Evolutionary conservation across 1,140 invertebrate genomes (phyloP), one percentile per base, ranked within the genome.

Genomic region (Notospermus geniculatus): DNA sequence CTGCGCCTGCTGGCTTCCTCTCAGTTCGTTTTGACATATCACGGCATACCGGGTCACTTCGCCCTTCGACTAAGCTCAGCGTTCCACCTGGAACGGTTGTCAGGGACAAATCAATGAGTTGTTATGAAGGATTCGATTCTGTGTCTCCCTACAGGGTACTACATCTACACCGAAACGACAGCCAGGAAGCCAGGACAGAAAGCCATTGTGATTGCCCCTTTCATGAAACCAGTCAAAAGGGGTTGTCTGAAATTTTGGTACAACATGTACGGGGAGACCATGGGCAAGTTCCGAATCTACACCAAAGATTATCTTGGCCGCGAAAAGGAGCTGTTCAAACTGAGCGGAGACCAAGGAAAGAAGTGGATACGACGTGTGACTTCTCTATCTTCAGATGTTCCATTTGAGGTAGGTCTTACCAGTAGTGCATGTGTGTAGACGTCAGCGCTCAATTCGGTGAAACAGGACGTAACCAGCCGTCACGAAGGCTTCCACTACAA

Each of bases 361-460:
- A 5, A 50, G 5, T 50, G 46, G 46, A 50, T n/a, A 27, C n/a
- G 19, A 19, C 9, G 5, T 9, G n/a, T 27, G 4, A 19, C 4
- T 4, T 19, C n/a, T 19, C 4, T 50, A 27, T 23, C n/a, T 9
- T 7, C 5, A 7, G 46, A 50, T 27, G n/a, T 9, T 7, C 19
- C 46, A 27, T 50, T 50, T 27, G 46, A 50, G 46, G 46, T 50
- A n/a, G n/a, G 46, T 27, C 46, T 43, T n/a, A n/a, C n/a, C n/a
- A n/a, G n/a, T n/a, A n/a, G n/a, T n/a, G n/a, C n/a, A n/a, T n/a
- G n/a, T n/a, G n/a, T n/a, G n/a, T n/a, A 15, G 32, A 36, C 32
- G 15, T 36, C 4, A 15, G 5, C 32, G 32, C 4, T 36, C 5
- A 7, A 7, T 4, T 36, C 32, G 15, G 15, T 36, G 32, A 36